Base-by-base conservation (phyloP, 2,113 vertebrate species). In the Dendropsophus ebraccatus region DNA sequence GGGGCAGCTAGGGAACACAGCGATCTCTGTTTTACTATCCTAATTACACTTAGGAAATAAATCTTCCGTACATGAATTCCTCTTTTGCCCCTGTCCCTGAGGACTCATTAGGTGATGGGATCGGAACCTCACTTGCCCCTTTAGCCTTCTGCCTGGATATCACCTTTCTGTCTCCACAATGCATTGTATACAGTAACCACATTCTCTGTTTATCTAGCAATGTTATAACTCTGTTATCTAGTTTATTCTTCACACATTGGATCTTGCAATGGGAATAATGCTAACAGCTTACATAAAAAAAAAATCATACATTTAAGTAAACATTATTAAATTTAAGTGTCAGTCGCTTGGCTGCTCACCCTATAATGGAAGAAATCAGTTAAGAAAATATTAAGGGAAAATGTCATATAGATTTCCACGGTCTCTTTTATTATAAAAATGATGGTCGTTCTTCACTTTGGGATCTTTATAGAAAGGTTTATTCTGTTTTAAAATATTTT, bases 1-100 rank as follows among this genome's bases (percentile, higher is more conserved):
- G 90, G 89, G 89, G 92, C 92, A 93, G 92, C 88, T 81, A 92
- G 88, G 91, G 88, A 91, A 92, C 93, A 93, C 90, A 91, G 89
- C 89, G 94, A 92, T 94, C 91, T 92, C 93, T 94, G 92, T 94
- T 96, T 95, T 95, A 96, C 91, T 94, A 91, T 95, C 91, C 90
- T 90, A 94, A 92, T 95, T 41, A 95, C 91, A 95, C 91, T 92
- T 95, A 95, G 93, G 91, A 95, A 96, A 96, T 95, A 96, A 95
- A 96, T 95, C 91, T 95, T 92, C 90, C 91, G 23, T n/a, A 41
- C 32, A 62, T 62, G 62, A 41, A 67, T 32, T 69, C 16, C 7
- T 49, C 50, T 49, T 81, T 47, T 65, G n/a, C 5, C 21, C 41
- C 5, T 23, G 52, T 3, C 54, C n/a, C 54, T 7, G 9, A 79